Evolutionary conservation across 1,140 invertebrate genomes (phyloP), one percentile per base, ranked within the genome.

Genomic region (Araneus ventricosus): DNA sequence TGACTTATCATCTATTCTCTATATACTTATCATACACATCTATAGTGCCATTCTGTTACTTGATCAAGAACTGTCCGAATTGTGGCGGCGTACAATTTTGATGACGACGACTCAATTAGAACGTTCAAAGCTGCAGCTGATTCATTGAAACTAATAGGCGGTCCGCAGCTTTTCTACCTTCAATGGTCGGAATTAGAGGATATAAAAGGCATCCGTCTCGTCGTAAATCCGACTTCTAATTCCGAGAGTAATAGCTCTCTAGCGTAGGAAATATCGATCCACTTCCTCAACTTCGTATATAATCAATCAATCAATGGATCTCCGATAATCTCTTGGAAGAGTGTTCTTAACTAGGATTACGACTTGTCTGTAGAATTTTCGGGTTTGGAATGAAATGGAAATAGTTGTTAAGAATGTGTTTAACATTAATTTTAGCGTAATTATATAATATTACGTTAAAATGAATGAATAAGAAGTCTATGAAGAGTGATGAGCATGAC

Each of bases 331-430:
- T 37, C 27, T 34, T 75, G 70, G 10, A 75, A 75, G 14, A 5
- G 10, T 37, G 30, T 61, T 52, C 45, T 67, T 67, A 75, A 34
- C 30, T 75, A 22, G 27, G 30, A 75, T 75, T 75, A 34, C 30
- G 3, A 20, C 6, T 30, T 75, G 70, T 75, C 70, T 37, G 97
- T 22, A 98, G 98, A 97, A 96, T 96, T 98, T 95, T 95, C 98
- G 14, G 8, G 17, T 52, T 52, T 52, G 45, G 17, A 52, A 1
- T 52, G 17, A 2, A 52, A 52, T 52, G 45, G 10, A 52, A n/a
- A n/a, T n/a, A n/a, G n/a, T 52, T 52, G 45, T 52, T 52, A 17
- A n/a, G 10, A 52, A 52, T 52, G 10, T 1, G 45, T 52, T 14
- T 52, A 52, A 52, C 45, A 52, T 52, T 52, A 17, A 52, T 52